Evolutionary conservation across 2,797 vertebrate species (phyloP), one percentile per base, ranked within the genome.

Genomic region (Erethizon dorsatum): DNA sequence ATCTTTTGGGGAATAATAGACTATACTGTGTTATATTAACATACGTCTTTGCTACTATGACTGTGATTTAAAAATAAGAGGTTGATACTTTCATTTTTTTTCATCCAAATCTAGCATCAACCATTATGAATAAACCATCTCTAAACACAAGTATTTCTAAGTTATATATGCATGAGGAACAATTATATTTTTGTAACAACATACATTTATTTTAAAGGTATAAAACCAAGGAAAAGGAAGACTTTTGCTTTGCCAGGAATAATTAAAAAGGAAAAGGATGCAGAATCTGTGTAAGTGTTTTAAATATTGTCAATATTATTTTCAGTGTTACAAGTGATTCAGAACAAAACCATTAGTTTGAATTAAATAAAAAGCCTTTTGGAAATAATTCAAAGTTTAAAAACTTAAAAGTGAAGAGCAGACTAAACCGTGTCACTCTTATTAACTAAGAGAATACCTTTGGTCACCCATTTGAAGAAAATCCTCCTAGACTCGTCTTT

Each of bases 161-260:
- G 91, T 86, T 83, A 86, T 91, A 47, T 91, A 45, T 57, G 92
- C 89, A 50, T 67, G 82, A 94, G 54, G 56, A 96, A 52, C 4
- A 92, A 3, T 14, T 28, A 31, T 57, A 50, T 88, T 84, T 94
- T 5, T 96, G 7, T 97, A 96, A 97, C 88, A 88, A 94, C 92
- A 93, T 17, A 84, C 57, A 37, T 97, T 98, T 98, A 18, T 98
- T 96, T 97, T 92, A 1, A 50, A 99, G 99, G 99, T 96, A 98
- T 99, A 98, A 99, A 99, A 98, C 99, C 99, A 97, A 99, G 99
- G 97, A 99, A 99, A 98, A 99, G 99, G 98, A 99, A 99, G 98
- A 98, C 99, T 41, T 99, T 99, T 97, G 99, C 98, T 84, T 99
- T 99, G 97, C 99, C 99, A 67, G 99, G 99, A 90, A 99, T 99